Evolutionary conservation across 2,888 invertebrate species (phyloP).

Genomic region (Aricia artaxerxes): DNA sequence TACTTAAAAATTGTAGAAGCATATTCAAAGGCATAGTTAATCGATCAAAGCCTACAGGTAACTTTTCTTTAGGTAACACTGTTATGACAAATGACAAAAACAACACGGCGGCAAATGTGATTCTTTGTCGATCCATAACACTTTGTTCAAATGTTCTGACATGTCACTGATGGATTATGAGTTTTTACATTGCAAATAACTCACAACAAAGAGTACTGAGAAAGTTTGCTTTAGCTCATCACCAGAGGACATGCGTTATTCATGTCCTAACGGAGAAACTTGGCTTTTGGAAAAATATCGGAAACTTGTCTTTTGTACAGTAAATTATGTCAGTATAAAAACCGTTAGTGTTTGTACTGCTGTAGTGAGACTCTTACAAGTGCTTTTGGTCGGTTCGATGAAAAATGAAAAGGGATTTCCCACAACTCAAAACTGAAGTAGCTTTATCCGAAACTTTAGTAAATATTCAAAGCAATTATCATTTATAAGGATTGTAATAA

Average conservation of each 20-base stretch:
- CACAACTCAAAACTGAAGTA: too few species aligned
- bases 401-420: too few species aligned
- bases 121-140: constrained; percentile 19
- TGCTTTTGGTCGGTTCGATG: too few species aligned
- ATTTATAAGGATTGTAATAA: too few species aligned
- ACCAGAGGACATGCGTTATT: constrained; percentile 16
- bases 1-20: background rate
- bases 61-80: background rate
- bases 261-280: constrained; percentile 25
- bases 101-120: background rate
- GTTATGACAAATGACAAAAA: constrained; percentile 23
- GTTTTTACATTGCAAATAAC: constrained; percentile 27
- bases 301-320: background rate
- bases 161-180: constrained; percentile 25
- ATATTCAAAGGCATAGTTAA: background rate
- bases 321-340: too few species aligned
- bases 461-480: too few species aligned
- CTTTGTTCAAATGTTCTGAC: constrained; percentile 24
- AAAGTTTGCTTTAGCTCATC: constrained; percentile 23
- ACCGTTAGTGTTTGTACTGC: too few species aligned
- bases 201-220: constrained; percentile 26
- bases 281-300: background rate
- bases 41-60: constrained; percentile 3
- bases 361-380: too few species aligned
- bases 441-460: too few species aligned